Conservation (phyloP, 1,140 invertebrate genomes). For the Uloborus diversus region DNA sequence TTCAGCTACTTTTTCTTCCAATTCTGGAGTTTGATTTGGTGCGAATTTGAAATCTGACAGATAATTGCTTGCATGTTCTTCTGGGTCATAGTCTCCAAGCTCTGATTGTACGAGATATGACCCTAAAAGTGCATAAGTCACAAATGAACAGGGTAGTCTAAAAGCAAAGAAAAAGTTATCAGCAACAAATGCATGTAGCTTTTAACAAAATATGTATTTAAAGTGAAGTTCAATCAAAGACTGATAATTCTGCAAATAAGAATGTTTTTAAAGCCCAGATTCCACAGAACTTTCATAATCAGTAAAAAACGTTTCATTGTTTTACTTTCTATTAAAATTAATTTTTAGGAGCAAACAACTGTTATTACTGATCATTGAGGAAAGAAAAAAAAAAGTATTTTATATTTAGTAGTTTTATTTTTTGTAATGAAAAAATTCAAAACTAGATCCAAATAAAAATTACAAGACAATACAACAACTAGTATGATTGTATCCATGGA, state of each 20-base stretch:
- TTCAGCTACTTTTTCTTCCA: slow-evolving; percentile 93
- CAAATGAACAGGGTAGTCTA: slow-evolving; percentile 93
- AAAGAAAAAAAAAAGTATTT: no score
- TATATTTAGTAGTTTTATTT: no score
- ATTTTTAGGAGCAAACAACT: no score
- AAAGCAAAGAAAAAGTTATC: background rate
- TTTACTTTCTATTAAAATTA: no score
- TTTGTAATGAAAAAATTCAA: no score
- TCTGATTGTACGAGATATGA: slow-evolving; percentile 98
- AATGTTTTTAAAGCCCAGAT: no score
- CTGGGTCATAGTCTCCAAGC: slow-evolving; percentile 91
- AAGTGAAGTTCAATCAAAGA: background rate
- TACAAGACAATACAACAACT: no score
- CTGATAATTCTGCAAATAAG: background rate
- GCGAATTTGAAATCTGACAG: slow-evolving; percentile 92
- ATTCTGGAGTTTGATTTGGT: slow-evolving; percentile 85
- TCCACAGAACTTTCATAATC: no score
- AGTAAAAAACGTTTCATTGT: no score
- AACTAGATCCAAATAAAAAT: no score
- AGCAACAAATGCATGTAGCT: background rate
- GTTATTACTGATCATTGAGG: no score
- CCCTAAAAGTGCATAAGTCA: slow-evolving; percentile 94
- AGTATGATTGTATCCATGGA: no score
- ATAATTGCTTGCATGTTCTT: slow-evolving; percentile 81
- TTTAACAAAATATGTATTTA: background rate